A percentile compares a stretch with the other conserved stretches of the same genome.
Evolutionary conservation across 2,888 invertebrate species (phyloP).

Genomic region (Eremobia ochroleuca): DNA sequence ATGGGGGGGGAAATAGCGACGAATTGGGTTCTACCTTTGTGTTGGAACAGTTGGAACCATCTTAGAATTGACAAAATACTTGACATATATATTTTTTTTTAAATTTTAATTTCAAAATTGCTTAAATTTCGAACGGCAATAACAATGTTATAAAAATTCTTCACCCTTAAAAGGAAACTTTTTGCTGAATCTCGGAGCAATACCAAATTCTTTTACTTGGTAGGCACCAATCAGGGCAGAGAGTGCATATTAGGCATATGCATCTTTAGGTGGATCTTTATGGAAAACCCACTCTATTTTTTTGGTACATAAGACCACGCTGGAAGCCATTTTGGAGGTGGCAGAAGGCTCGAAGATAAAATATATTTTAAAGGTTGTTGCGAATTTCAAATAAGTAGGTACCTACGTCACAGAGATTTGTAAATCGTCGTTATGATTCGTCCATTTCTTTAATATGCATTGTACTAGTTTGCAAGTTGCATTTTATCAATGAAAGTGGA

Average conservation of each 20-base stretch:
- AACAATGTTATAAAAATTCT: constrained; percentile 28
- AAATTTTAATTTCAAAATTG: constrained; percentile 19
- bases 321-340: background rate
- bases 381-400: background rate
- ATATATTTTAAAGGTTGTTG: background rate
- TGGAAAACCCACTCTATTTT: background rate
- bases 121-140: constrained; percentile 11
- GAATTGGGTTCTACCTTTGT: constrained; percentile 32
- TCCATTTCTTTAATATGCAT: background rate
- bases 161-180: constrained; percentile 21
- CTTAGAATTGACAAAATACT: constrained; percentile 1
- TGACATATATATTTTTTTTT: background rate
- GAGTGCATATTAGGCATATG: too few species aligned
- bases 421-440: background rate
- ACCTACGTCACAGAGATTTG: background rate
- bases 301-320: background rate
- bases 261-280: constrained; percentile 9
- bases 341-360: background rate
- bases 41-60: background rate
- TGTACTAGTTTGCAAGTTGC: background rate
- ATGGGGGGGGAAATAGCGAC: constrained; percentile 11
- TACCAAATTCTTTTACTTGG: constrained; percentile 40
- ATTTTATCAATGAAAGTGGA: background rate
- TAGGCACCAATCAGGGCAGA: constrained; percentile 51
- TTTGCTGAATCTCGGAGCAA: constrained; percentile 24